Conservation (phyloP, 1,140 invertebrate species). For the Lerema accius region DNA sequence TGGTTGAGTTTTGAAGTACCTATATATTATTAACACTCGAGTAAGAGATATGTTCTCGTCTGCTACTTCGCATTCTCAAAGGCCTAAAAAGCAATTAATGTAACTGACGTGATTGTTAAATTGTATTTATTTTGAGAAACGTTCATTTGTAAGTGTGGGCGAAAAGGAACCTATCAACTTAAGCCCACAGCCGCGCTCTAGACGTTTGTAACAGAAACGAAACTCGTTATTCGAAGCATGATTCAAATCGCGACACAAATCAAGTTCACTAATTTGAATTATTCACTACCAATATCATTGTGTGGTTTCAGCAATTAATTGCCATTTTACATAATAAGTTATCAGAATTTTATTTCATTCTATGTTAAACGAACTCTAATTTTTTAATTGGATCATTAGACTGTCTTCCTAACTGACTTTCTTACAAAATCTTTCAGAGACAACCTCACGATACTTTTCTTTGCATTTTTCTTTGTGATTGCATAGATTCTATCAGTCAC, state of each 20-base stretch:
- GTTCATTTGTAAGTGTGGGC: conserved; percentile 25
- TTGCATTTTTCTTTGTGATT: no score
- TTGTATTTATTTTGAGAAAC: conserved; percentile 3
- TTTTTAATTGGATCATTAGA: no score
- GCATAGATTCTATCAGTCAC: background rate
- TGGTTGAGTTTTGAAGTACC: no score
- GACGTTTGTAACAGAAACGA: conserved; percentile 9
- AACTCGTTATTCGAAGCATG: conserved; percentile 21
- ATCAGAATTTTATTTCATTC: background rate
- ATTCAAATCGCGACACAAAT: conserved; percentile 23
- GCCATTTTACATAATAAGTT: background rate
- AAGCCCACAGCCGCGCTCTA: conserved; percentile 17
- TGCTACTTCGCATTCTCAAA: no score
- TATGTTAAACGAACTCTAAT: background rate
- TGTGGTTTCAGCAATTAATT: conserved; percentile 1
- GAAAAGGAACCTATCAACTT: conserved; percentile 31
- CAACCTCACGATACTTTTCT: background rate
- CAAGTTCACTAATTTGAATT: conserved; percentile 25
- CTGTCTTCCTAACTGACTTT: no score
- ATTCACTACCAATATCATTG: conserved; percentile 14
- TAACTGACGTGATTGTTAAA: background rate
- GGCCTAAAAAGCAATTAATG: background rate
- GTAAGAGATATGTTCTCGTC: no score
- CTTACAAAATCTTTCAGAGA: no score
- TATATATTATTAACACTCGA: no score